Base-by-base conservation (phyloP, 2,797 vertebrate genomes). In the Sebastolobus alascanus region DNA sequence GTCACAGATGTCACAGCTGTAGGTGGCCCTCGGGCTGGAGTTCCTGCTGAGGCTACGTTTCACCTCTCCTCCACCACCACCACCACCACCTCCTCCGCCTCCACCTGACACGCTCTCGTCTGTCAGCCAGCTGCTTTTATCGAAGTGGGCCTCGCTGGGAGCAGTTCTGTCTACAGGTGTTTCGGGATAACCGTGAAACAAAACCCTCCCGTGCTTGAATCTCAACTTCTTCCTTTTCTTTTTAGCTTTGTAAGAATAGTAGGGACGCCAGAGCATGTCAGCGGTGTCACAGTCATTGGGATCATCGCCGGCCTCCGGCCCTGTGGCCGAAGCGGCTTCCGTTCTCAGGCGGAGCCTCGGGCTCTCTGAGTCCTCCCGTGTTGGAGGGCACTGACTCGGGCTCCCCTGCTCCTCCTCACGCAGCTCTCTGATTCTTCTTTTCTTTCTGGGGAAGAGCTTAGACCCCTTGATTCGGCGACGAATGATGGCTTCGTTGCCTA, bases 231-330 rank as follows among this genome's bases (percentile, higher is more conserved):
- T 97, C 79, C 96, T 86, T 88, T 98, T 99, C 96, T 97, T 99
- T 95, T 99, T 99, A 29, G 97, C 96, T 92, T 99, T 99, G 90
- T 99, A 99, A 64, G 97, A 97, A 82, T 99, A 99, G 88, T 99
- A 99, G 8, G 99, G 99, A 76, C 98, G 97, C 99, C 99, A 99
- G 0, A 97, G 97, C 87, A 97, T 96, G 88, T 99, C 99, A 0
- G 94, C 97, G 37, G 96, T 96, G 84, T 99, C 99, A 56, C 97
- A 97, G 85, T 99, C 98, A 25, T 97, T 98, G 5, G 94, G 92
- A 0, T 99, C 99, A 25, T 99, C 97, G 1, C 93, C 96, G 63
- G 94, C 92, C 85, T 98, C 96, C 3, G 93, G 89, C 87, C 89
- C 84, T 69, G 58, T 82, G 14, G 85, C 64, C 1, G 87, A 80